These are phyloP conservation scores for Tridacna gigas DNA, from an alignment of 2,888 invertebrate genomes.

Conservation along the genomic window DNA sequence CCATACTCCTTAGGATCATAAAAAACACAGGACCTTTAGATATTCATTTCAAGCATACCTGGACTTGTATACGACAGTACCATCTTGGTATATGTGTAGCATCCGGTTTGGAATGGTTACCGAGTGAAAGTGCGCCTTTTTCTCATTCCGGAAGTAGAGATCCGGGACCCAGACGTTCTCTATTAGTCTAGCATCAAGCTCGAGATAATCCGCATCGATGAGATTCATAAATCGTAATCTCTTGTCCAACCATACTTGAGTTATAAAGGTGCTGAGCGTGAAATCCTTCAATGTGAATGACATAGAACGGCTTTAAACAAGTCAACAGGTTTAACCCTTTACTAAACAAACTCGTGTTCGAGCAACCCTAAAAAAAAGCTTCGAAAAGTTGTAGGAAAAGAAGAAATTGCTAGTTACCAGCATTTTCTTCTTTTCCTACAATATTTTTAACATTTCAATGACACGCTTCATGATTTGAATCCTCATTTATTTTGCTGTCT, in stretches of 20 bases:
- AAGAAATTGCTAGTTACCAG: no score
- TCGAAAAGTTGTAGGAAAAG: no score
- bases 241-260: slow-evolving; percentile 74
- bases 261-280: slow-evolving; percentile 72
- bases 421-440: no score
- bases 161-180: slow-evolving; percentile 80
- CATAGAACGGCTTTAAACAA: no score
- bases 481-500: no score
- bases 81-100: slow-evolving; percentile 77
- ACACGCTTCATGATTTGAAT: no score
- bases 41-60: slow-evolving; percentile 57
- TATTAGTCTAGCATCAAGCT: slow-evolving; percentile 77
- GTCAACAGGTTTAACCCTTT: no score
- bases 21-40: background rate
- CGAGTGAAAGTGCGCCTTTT: slow-evolving; percentile 75
- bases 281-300: slow-evolving; percentile 68
- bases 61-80: slow-evolving; percentile 72
- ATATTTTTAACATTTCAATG: no score
- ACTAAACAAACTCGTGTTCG: no score
- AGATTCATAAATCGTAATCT: slow-evolving; percentile 71
- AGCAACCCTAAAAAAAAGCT: no score
- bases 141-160: slow-evolving; percentile 80
- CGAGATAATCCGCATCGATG: slow-evolving; percentile 72
- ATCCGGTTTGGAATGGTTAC: slow-evolving; percentile 80
- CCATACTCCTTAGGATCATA: background rate